Percentiles rank a stretch among this genome's conserved stretches.
Conservation (phyloP, 2,888 invertebrate species). For the Acronicta aceris region DNA sequence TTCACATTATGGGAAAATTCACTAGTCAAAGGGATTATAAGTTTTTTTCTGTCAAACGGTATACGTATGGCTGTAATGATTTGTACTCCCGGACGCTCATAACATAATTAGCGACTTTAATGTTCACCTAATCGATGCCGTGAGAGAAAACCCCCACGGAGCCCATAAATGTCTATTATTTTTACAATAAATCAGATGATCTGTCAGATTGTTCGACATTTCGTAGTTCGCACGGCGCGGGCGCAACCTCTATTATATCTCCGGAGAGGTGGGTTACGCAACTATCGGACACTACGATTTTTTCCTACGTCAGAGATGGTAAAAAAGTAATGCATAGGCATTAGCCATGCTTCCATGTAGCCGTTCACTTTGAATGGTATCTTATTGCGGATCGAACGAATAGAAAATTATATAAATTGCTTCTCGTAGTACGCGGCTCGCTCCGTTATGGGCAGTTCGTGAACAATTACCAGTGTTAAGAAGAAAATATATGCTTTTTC, state of each 20-base stretch:
- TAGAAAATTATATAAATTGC: conserved; percentile 83
- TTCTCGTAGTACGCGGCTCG: conserved; percentile 72
- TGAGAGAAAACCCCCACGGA: conserved; percentile 48
- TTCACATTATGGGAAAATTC: conserved; percentile 2
- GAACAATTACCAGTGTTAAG: conserved; percentile 69
- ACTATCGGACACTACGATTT: conserved; percentile 56
- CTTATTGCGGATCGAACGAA: conserved; percentile 75
- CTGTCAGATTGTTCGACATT: conserved; percentile 63
- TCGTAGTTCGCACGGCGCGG: conserved; percentile 62
- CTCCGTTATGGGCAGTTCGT: conserved; percentile 67
- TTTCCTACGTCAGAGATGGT: conserved; percentile 65
- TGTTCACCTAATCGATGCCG: conserved; percentile 39
- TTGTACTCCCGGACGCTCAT: conserved; percentile 1
- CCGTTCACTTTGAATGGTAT: conserved; percentile 77
- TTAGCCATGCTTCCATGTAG: conserved; percentile 71
- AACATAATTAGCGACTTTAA: conserved; percentile 38
- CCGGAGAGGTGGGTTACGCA: conserved; percentile 65
- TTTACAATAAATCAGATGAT: conserved; percentile 64
- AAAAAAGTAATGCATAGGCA: conserved; percentile 78
- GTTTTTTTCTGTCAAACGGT: background rate
- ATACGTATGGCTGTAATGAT: background rate
- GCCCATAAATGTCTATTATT: conserved; percentile 56
- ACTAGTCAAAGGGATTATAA: conserved; percentile 1
- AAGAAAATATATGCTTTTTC: conserved; percentile 64
- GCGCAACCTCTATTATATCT: conserved; percentile 53